A percentile compares a stretch with the other conserved stretches of the same genome.
Evolutionary conservation across 2,888 invertebrate species (phyloP).

Genomic region (Lasioglossum zephyrum): DNA sequence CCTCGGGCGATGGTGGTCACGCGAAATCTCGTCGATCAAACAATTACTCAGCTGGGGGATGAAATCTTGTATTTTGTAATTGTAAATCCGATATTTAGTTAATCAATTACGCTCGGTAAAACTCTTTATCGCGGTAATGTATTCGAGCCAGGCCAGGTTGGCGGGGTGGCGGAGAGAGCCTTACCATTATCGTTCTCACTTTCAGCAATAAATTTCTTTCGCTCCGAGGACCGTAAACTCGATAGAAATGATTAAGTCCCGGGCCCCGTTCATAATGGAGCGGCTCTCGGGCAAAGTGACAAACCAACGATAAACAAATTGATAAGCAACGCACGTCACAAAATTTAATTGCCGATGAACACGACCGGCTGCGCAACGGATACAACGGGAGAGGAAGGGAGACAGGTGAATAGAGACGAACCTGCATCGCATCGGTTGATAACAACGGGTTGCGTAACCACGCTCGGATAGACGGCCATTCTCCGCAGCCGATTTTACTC

Average conservation of each 20-base stretch:
- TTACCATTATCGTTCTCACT: conserved; percentile 1
- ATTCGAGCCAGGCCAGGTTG: neutral
- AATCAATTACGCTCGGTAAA: neutral
- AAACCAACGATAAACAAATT: conserved; percentile 30
- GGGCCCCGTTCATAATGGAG: neutral
- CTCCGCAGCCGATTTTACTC: conserved; percentile 7
- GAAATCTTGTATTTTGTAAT: neutral
- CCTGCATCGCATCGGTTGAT: conserved; percentile 14
- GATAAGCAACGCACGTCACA: conserved; percentile 31
- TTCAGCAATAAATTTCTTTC: conserved; percentile 10
- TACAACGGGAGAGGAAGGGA: neutral
- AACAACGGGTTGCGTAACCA: conserved; percentile 25
- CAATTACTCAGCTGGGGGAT: neutral
- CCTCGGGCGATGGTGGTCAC: neutral
- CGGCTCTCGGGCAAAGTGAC: conserved; percentile 9
- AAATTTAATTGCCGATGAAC: conserved; percentile 25
- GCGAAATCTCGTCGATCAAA: neutral
- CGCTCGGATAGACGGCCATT: conserved; percentile 12
- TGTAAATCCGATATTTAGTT: neutral
- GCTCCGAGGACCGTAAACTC: neutral
- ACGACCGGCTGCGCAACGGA: neutral
- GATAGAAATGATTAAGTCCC: conserved; percentile 8
- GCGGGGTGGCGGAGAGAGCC: neutral
- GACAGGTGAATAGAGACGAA: conserved; percentile 4
- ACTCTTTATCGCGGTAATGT: neutral